A percentile compares a stretch with the other conserved stretches of the same genome.
phyloP scores from a whole-genome alignment of 2,888 invertebrate species.

The Melanchra persicariae region DNA sequence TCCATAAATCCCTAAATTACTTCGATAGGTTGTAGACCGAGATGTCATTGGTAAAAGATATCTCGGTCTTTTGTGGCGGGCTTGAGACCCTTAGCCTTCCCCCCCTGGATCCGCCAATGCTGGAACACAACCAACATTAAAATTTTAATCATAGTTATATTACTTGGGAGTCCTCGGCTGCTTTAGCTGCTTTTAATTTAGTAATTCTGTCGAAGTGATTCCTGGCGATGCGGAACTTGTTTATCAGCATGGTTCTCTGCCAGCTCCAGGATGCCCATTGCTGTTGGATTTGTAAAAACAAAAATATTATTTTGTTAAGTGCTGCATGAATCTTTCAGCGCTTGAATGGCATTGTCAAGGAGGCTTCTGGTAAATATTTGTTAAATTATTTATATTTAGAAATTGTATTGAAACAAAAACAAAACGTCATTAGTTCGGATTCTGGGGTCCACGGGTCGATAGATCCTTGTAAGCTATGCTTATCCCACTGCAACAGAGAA shows the following conservation, averaged over 20 bases:
- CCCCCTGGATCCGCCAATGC: fast-evolving
- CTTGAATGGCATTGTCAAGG: background rate
- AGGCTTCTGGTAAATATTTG: background rate
- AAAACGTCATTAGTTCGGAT: no score
- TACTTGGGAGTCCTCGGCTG: constrained; percentile 57
- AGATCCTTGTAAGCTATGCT: background rate
- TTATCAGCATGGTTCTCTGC: constrained; percentile 77
- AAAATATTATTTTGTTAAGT: background rate
- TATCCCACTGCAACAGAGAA: background rate
- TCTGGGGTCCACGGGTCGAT: no score
- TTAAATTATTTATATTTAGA: no score
- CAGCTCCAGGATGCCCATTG: constrained; percentile 83
- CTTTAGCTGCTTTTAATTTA: constrained; percentile 66
- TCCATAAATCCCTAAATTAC: no score
- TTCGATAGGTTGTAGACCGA: no score
- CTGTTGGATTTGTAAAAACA: constrained; percentile 69
- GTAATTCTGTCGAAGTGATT: constrained; percentile 76
- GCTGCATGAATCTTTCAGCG: background rate
- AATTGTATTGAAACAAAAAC: no score
- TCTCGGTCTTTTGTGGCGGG: no score
- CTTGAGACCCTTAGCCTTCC: no score
- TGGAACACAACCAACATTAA: no score
- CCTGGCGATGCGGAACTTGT: constrained; percentile 77
- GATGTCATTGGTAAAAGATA: no score
- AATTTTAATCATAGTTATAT: background rate